Evolutionary conservation across 2,113 vertebrate genomes (phyloP).

Genomic region (Pagrus major): DNA sequence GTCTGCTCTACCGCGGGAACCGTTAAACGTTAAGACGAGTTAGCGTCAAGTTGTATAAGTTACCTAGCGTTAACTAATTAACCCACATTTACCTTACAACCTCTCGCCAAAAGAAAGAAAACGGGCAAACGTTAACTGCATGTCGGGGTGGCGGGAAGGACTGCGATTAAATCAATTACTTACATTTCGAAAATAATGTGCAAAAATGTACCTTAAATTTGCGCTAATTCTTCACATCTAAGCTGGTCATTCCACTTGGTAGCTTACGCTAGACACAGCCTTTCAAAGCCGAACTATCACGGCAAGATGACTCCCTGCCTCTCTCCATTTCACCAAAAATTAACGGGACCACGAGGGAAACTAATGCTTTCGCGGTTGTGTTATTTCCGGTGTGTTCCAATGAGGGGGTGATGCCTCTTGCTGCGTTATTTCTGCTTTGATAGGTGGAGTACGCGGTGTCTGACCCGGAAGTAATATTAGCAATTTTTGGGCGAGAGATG

Average conservation of each 20-base stretch:
- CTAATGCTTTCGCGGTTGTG: too few species aligned
- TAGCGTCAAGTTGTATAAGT: conserved; percentile 40
- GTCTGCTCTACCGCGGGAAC: neutral
- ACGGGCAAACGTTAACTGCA: neutral
- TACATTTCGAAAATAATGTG: neutral
- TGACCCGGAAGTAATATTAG: conserved; percentile 41
- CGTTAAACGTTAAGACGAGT: neutral
- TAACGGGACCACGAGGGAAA: too few species aligned
- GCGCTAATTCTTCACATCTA: neutral
- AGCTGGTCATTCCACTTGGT: neutral
- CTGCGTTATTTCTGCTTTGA: conserved; percentile 14
- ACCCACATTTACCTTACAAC: neutral
- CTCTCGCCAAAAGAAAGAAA: neutral
- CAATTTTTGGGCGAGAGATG: neutral
- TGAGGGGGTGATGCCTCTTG: conserved; percentile 9
- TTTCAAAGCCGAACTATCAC: neutral
- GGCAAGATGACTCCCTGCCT: conserved; percentile 18
- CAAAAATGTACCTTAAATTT: neutral
- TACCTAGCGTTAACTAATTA: neutral
- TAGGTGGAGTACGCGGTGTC: neutral
- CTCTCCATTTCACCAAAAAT: neutral
- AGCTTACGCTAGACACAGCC: neutral
- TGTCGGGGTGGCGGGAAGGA: neutral
- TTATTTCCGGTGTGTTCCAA: neutral
- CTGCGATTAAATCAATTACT: neutral